Base-by-base conservation (phyloP, 2,113 vertebrate genomes). In the Illadopsis cleaveri region DNA sequence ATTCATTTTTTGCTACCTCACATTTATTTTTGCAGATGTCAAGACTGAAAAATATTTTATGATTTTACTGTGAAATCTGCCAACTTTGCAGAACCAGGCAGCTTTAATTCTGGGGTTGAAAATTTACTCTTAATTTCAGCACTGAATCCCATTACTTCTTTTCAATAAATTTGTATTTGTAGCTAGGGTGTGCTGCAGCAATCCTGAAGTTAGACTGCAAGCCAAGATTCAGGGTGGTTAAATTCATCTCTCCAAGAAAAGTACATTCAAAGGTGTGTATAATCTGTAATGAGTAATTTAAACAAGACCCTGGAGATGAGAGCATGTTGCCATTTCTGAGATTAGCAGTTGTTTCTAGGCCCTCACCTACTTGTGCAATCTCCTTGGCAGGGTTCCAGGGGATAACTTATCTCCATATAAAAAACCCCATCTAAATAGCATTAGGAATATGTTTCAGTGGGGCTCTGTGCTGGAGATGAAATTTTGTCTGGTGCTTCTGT, bases 271-370 rank as follows among this genome's bases (percentile, higher is more conserved):
- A 25, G 11, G 15, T 69, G 31, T 82, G 58, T 66, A 84, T 79
- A 89, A 86, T 76, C 65, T 72, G 14, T 40, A 79, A 76, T 25
- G 60, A 86, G 45, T n/a, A 91, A 90, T 89, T 96, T 94, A 94
- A 93, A 89, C 83, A 87, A 95, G 73, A 89, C 45, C 10, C 25
- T 61, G 40, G 28, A 87, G 65, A 86, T 96, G 65, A 88, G 89
- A 87, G 45, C 35, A 23, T 42, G 31, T 45, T 77, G 53, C 45
- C 38, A 61, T 87, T 61, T 89, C 38, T 85, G 62, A 96, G 66
- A 77, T 94, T 65, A 71, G 19, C 30, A 89, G 70, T 28, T 87
- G 12, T 93, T 93, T 73, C 66, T 82, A 77, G 58, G 45, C 47
- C 28, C 30, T 96, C 50, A 50, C 45, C 57, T 95, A 85, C 73